Conservation (phyloP, 2,888 invertebrate species). For the Euplexia lucipara region DNA sequence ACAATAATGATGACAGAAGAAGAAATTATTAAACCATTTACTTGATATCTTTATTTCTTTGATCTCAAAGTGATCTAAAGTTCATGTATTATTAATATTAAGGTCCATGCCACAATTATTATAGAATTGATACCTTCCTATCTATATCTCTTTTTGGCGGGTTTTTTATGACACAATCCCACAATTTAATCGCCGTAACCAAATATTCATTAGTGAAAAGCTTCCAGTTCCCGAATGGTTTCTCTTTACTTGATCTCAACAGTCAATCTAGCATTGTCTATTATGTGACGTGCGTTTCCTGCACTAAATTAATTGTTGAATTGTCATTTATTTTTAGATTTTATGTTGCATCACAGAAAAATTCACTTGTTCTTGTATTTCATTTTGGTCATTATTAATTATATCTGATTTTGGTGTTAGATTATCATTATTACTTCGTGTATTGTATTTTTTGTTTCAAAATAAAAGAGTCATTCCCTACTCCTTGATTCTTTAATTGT, state of each 20-base stretch:
- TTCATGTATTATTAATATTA: too few relatives aligned
- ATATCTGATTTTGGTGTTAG: too few relatives aligned
- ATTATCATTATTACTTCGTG: too few relatives aligned
- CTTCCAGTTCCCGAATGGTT: slow-evolving; percentile 22
- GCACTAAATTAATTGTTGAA: slow-evolving; percentile 31
- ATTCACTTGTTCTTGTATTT: slow-evolving; percentile 12
- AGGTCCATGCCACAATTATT: too few relatives aligned
- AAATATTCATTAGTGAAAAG: slow-evolving; percentile 25
- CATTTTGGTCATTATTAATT: too few relatives aligned
- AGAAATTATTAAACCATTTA: too few relatives aligned
- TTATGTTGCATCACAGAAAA: slow-evolving; percentile 19
- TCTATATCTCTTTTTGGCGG: too few relatives aligned
- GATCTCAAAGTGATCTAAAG: too few relatives aligned
- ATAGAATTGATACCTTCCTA: too few relatives aligned
- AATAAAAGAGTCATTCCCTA: slow-evolving; percentile 12
- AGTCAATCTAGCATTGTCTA: slow-evolving; percentile 26
- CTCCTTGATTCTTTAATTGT: slow-evolving; percentile 22
- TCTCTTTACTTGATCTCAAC: slow-evolving; percentile 25
- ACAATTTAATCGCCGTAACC: slow-evolving; percentile 1
- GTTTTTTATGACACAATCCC: neutral
- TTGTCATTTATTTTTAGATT: slow-evolving; percentile 50
- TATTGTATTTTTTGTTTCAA: neutral
- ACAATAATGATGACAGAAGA: too few relatives aligned
- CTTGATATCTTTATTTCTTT: too few relatives aligned
- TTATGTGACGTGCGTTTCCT: slow-evolving; percentile 16